A percentile compares a stretch with the other conserved stretches of the same genome.
Evolutionary conservation across 2,113 vertebrate species (phyloP).

Genomic region (Lucifuga dentata): DNA sequence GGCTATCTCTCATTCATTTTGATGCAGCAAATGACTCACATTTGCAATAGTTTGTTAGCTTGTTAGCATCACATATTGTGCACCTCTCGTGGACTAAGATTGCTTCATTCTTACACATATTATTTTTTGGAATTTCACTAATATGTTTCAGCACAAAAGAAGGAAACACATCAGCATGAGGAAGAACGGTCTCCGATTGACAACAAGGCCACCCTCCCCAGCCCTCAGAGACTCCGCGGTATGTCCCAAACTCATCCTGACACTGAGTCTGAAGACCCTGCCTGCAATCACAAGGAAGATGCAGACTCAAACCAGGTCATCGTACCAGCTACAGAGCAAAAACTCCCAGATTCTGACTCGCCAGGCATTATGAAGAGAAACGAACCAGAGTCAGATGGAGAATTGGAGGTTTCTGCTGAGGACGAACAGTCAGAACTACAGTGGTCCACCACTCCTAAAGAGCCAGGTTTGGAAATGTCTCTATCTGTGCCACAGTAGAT

Average conservation of each 20-base stretch:
- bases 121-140: neutral
- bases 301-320: neutral
- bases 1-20: too few species aligned
- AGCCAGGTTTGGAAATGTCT: conserved; percentile 12
- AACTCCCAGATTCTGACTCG: neutral
- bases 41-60: too few species aligned
- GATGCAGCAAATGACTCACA: too few species aligned
- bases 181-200: neutral
- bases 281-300: neutral
- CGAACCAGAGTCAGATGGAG: neutral
- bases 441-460: too few species aligned
- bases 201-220: conserved; percentile 3
- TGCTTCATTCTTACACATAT: too few species aligned
- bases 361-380: neutral
- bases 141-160: neutral
- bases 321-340: neutral
- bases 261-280: neutral
- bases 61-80: too few species aligned
- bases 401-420: too few species aligned
- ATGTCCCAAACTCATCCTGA: neutral
- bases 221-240: neutral
- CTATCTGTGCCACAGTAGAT: neutral
- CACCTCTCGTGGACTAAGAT: too few species aligned
- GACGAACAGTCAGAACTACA: too few species aligned
- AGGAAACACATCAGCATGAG: neutral